These are phyloP conservation scores for Drosophila repletoides DNA, from an alignment of 1,140 invertebrate species.

Conservation along the genomic window DNA sequence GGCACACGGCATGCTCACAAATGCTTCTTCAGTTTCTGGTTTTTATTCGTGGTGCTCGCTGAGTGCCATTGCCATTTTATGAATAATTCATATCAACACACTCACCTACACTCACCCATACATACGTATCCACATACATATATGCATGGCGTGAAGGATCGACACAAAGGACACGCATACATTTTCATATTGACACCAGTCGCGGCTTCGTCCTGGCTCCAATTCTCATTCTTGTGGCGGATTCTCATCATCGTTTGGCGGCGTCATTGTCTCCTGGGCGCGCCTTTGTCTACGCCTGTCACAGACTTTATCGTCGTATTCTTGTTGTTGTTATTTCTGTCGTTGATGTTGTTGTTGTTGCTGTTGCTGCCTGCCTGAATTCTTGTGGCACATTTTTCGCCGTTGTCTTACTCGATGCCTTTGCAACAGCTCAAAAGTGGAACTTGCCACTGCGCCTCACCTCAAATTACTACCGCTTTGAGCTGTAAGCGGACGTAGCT, in stretches of 20 bases:
- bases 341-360: constrained; percentile 1
- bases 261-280: constrained; percentile 60
- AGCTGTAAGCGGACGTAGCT: not conserved
- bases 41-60: constrained; percentile 56
- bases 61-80: constrained; percentile 77
- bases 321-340: not conserved
- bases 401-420: constrained; percentile 13
- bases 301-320: constrained; percentile 17
- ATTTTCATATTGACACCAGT: constrained; percentile 77
- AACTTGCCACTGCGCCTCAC: not conserved
- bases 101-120: constrained; percentile 21
- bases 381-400: constrained; percentile 30
- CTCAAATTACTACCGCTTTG: constrained; percentile 6
- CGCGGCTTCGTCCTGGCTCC: constrained; percentile 31
- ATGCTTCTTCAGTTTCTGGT: constrained; percentile 42
- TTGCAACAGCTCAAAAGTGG: constrained; percentile 15
- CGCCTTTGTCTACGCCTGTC: constrained; percentile 56
- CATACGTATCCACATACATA: not conserved
- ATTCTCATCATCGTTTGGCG: constrained; percentile 70
- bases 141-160: constrained; percentile 13
- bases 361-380: constrained; percentile 15
- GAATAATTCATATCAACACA: constrained; percentile 77
- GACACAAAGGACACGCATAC: constrained; percentile 57
- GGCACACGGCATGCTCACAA: constrained; percentile 55
- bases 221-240: constrained; percentile 52